These are phyloP conservation scores for Ornithoptera priamus DNA, from an alignment of 2,888 invertebrate species.

Conservation along the genomic window DNA sequence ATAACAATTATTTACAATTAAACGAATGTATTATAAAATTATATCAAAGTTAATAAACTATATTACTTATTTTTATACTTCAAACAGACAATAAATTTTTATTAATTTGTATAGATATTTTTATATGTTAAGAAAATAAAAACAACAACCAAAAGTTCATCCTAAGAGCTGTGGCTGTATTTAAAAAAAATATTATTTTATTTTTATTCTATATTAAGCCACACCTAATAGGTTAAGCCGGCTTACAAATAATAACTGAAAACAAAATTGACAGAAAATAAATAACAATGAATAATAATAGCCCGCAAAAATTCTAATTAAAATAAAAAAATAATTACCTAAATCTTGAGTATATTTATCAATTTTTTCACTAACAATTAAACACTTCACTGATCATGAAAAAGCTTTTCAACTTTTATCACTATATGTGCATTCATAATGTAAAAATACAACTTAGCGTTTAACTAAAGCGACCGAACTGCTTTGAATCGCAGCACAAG, in stretches of 20 bases:
- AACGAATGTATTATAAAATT: no score
- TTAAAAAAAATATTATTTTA: background rate
- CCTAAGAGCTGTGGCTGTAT: background rate
- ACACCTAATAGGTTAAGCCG: no score
- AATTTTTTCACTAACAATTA: slow-evolving; percentile 4
- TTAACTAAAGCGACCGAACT: slow-evolving; percentile 19
- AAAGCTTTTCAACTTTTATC: slow-evolving; percentile 3
- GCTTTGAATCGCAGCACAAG: slow-evolving; percentile 15
- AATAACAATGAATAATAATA: background rate
- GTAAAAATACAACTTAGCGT: slow-evolving; percentile 8
- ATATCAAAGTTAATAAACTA: no score
- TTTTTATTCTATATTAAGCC: no score
- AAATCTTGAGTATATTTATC: slow-evolving; percentile 5
- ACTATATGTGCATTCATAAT: slow-evolving; percentile 7
- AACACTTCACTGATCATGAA: slow-evolving; percentile 10
- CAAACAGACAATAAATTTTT: no score
- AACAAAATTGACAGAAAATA: background rate
- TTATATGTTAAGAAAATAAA: background rate
- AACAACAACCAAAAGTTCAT: background rate
- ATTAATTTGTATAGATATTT: no score
- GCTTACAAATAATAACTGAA: background rate
- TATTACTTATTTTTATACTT: no score
- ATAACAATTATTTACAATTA: no score
- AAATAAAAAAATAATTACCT: slow-evolving; percentile 14
- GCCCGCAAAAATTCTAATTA: background rate